Conservation (phyloP, 1,140 invertebrate species). For the Theocolax elegans region DNA sequence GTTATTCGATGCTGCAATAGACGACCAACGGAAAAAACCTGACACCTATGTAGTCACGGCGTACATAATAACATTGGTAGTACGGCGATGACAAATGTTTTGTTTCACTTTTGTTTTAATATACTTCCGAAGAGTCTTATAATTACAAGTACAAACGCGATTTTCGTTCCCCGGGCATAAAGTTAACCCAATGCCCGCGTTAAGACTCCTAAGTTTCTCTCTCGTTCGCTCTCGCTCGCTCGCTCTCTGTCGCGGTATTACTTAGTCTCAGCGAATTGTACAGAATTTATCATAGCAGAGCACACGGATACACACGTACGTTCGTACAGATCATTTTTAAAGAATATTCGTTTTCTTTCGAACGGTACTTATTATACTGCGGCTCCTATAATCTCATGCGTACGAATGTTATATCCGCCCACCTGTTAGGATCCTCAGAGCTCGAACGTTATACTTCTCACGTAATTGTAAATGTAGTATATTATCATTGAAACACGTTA, state of each 20-base stretch:
- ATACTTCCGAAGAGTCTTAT: slow-evolving; percentile 40
- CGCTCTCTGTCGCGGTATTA: slow-evolving; percentile 18
- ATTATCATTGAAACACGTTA: slow-evolving; percentile 38
- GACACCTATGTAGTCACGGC: slow-evolving; percentile 41
- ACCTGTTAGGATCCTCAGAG: slow-evolving; percentile 15
- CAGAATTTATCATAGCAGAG: slow-evolving; percentile 34
- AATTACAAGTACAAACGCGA: slow-evolving; percentile 45
- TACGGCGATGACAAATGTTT: slow-evolving; percentile 37
- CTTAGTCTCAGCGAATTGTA: slow-evolving; percentile 35
- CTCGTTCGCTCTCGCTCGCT: background rate
- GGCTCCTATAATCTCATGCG: slow-evolving; percentile 24
- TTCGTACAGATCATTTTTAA: slow-evolving; percentile 22
- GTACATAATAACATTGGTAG: slow-evolving; percentile 30
- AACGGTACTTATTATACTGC: slow-evolving; percentile 26
- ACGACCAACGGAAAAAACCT: slow-evolving; percentile 40
- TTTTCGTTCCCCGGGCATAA: slow-evolving; percentile 17
- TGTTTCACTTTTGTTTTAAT: slow-evolving; percentile 28
- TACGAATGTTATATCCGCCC: slow-evolving; percentile 29
- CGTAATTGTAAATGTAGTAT: slow-evolving; percentile 29
- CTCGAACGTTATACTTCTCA: slow-evolving; percentile 11
- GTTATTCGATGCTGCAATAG: background rate
- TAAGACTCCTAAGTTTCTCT: slow-evolving; percentile 1
- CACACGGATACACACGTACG: slow-evolving; percentile 29
- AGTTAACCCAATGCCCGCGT: slow-evolving; percentile 8
- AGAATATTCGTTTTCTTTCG: slow-evolving; percentile 25